Evolutionary conservation across 2,797 vertebrate species (phyloP), one percentile per base, ranked within the genome.

Genomic region (Alauda arvensis): DNA sequence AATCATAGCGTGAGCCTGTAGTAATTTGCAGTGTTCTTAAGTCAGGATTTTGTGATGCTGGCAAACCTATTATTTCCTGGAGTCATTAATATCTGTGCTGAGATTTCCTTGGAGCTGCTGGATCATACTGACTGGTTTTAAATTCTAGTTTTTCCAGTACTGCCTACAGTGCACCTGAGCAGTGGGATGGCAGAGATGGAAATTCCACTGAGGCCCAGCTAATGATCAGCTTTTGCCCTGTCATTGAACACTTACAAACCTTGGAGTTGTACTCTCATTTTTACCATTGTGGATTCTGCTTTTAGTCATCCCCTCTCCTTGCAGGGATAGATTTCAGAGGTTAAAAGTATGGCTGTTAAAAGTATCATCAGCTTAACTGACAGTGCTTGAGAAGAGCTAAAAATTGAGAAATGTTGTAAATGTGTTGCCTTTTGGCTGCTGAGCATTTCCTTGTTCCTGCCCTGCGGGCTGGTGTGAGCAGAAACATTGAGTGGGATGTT

Each of bases 341-440:
- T 91, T 83, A 67, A 77, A 42, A 39, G 40, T 40, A 28, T 29
- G 62, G n/a, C 66, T 89, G 45, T 80, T 92, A 56, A 90, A 88
- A 83, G 61, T 85, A 29, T 75, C 66, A 77, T 81, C 67, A 34
- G 45, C 85, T 84, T 90, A 87, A 88, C 26, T 85, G 85, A 83
- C 63, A 83, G 87, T 52, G 42, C 74, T 90, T 81, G 90, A 87
- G 72, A 72, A 67, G 42, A 91, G 61, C 67, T 91, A 79, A 89
- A 91, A 77, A 67, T 55, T 52, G 65, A 70, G 4, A 66, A 68
- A 72, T 23, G 40, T 60, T 77, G 0, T 19, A 16, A 91, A 56
- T 37, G 28, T 62, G 46, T 37, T 85, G 61, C 48, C 40, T 93
- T 87, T 48, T 78, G 77, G 37, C 66, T 68, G 89, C 59, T 85